Evolutionary conservation across 2,797 vertebrate genomes (phyloP).

Genomic region (Gastrophryne carolinensis): DNA sequence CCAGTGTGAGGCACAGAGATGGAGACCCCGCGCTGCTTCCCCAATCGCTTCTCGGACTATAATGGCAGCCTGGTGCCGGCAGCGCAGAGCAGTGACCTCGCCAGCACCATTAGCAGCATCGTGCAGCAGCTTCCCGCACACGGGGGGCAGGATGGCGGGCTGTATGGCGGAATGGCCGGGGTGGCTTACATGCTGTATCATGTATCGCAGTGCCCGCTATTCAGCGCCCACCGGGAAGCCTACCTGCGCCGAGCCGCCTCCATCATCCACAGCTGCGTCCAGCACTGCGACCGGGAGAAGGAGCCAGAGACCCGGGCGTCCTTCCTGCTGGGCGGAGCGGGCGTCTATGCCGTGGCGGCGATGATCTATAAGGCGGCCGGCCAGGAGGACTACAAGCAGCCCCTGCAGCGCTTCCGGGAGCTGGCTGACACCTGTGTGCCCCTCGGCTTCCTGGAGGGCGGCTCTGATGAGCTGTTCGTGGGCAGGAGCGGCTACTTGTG

Average conservation of each 20-base stretch:
- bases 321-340: slow-evolving; percentile 82
- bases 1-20: too few relatives aligned
- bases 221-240: slow-evolving; percentile 70
- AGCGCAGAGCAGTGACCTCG: slow-evolving; percentile 67
- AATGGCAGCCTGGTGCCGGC: slow-evolving; percentile 72
- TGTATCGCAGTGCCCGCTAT: slow-evolving; percentile 78
- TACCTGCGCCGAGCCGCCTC: slow-evolving; percentile 77
- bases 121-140: slow-evolving; percentile 56
- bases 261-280: slow-evolving; percentile 59
- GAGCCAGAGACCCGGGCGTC: slow-evolving; percentile 75
- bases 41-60: slow-evolving; percentile 84
- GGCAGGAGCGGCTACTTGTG: slow-evolving; percentile 86
- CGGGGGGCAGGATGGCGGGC: slow-evolving; percentile 67
- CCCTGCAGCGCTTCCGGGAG: slow-evolving; percentile 78
- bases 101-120: slow-evolving; percentile 51
- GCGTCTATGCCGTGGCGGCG: slow-evolving; percentile 81
- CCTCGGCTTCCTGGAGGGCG: slow-evolving; percentile 79
- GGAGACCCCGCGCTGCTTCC: slow-evolving; percentile 83
- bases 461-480: slow-evolving; percentile 87
- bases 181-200: slow-evolving; percentile 86
- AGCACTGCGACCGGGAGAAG: slow-evolving; percentile 37
- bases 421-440: slow-evolving; percentile 55
- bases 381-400: slow-evolving; percentile 73
- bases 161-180: slow-evolving; percentile 81
- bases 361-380: slow-evolving; percentile 81